Evolutionary conservation across 1,140 invertebrate species (phyloP), one percentile per base, ranked within the genome.

Genomic region (Lineus longissimus): DNA sequence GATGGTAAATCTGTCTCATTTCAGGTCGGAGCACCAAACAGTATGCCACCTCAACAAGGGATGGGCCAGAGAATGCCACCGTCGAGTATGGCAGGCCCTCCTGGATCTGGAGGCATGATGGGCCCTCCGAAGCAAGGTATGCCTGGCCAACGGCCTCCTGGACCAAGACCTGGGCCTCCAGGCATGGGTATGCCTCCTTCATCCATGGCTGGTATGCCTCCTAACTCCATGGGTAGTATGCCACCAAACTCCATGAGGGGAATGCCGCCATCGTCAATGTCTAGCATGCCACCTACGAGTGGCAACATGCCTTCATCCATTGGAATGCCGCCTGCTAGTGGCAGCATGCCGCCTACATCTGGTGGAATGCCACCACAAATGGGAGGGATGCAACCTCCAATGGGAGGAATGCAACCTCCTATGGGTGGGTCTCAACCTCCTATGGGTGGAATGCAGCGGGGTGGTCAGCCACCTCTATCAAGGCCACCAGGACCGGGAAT

Each of bases 61-160:
- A 61, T 55, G 41, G 45, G 22, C 2, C n/a, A 17, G 15, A 23
- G 30, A 23, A 19, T 43, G n/a, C 43, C 25, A 55, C 41, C 19
- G 4, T 43, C 13, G 4, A 25, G 60, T 55, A 51, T 61, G 60
- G 4, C 22, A 11, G 33, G n/a, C n/a, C 43, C n/a, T 57, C 61
- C 70, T 23, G 68, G 6, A 36, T 36, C 33, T 7, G 33, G 33
- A 27, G 58, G 58, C 25, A 68, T 71, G n/a, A 73, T 74, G 0
- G 61, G 77, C 62, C 74, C 72, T 17, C 72, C 72, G 30, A 65
- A 69, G 63, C 61, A 62, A 55, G 68, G 70, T 55, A 65, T 70
- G 51, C 55, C 68, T 2, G 54, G 61, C 22, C 65, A 61, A 15
- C 40, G 41, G 36, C 54, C 59, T 40, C 54, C 33, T 19, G 29